These are phyloP conservation scores for Emesis castigata DNA, from an alignment of 2,888 invertebrate species.

Conservation along the genomic window DNA sequence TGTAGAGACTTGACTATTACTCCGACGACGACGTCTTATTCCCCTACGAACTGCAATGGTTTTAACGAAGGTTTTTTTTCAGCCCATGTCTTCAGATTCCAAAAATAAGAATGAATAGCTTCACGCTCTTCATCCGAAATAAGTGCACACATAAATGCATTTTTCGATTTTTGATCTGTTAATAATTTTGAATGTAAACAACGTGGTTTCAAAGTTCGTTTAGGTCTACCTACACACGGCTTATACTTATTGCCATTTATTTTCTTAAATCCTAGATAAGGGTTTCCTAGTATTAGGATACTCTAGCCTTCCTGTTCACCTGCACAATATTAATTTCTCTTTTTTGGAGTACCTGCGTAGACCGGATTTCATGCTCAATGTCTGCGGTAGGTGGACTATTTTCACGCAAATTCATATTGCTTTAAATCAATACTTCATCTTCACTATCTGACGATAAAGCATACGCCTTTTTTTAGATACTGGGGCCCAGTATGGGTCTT, in stretches of 20 bases:
- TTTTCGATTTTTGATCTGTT: conserved; percentile 10
- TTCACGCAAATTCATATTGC: neutral
- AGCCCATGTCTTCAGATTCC: conserved; percentile 4
- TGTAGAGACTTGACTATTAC: conserved; percentile 1
- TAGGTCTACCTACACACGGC: conserved; percentile 14
- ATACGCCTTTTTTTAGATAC: neutral
- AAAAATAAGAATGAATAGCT: conserved; percentile 16
- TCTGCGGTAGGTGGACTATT: neutral
- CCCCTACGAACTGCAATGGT: conserved; percentile 11
- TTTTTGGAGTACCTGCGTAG: neutral
- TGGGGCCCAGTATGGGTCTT: neutral
- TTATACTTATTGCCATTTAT: neutral
- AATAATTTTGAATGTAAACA: conserved; percentile 1
- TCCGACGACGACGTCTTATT: conserved; percentile 10
- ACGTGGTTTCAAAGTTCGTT: conserved; percentile 17
- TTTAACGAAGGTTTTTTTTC: conserved; percentile 18
- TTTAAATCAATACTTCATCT: neutral
- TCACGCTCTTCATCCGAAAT: conserved; percentile 15
- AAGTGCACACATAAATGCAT: conserved; percentile 14
- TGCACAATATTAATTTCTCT: neutral
- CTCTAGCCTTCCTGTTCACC: conserved; percentile 9
- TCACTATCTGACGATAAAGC: neutral
- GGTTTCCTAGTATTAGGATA: conserved; percentile 14
- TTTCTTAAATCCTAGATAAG: conserved; percentile 12
- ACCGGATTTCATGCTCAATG: neutral